Conservation (phyloP, 2,113 vertebrate genomes). For the Petroica traversi region DNA sequence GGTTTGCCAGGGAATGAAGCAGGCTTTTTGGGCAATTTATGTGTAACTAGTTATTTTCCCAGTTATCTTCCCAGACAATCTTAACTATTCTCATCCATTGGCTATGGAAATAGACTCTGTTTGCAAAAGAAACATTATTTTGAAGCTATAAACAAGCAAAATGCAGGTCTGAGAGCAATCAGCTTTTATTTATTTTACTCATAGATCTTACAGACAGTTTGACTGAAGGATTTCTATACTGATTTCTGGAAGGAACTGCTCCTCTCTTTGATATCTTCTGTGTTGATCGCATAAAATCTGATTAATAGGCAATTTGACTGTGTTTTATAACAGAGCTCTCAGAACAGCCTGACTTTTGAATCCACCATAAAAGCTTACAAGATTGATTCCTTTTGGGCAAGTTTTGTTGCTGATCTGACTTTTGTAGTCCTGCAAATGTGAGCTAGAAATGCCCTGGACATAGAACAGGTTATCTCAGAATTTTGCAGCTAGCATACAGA, state of each 20-base stretch:
- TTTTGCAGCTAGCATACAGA: not conserved
- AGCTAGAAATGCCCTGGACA: not conserved
- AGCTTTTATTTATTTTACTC: not conserved
- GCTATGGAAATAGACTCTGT: not conserved
- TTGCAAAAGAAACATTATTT: not conserved
- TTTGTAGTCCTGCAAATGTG: not conserved
- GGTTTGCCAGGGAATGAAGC: not conserved
- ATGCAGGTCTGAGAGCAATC: not conserved
- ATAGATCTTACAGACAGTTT: not conserved
- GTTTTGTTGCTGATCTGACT: not conserved
- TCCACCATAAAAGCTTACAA: not conserved
- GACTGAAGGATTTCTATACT: not conserved
- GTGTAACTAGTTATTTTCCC: not conserved
- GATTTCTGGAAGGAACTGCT: not conserved
- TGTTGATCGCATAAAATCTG: not conserved
- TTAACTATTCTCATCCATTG: not conserved
- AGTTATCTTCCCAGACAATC: not conserved
- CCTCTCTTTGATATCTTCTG: not conserved
- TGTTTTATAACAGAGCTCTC: not conserved
- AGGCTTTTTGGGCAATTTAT: not conserved
- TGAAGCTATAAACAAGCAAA: not conserved
- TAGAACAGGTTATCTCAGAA: not conserved
- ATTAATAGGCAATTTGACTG: not conserved
- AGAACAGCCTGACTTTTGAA: not conserved
- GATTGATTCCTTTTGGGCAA: not conserved